Percentiles rank a stretch among this genome's conserved stretches.
Evolutionary conservation across 2,888 invertebrate species (phyloP).

Genomic region (Caenorhabditis plicata): DNA sequence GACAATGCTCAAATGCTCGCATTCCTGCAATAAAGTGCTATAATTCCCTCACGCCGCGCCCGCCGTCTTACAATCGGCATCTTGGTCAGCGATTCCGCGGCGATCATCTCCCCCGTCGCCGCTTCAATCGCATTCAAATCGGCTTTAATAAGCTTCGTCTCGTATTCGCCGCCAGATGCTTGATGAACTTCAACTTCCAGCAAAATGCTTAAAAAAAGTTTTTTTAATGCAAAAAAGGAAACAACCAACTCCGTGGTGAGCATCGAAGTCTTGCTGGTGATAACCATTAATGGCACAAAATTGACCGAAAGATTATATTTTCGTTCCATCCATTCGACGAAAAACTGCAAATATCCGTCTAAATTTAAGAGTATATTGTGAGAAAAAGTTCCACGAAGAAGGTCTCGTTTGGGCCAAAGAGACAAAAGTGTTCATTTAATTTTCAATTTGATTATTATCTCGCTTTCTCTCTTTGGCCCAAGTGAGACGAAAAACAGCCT

Average conservation of each 20-base stretch:
- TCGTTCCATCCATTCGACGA: conserved; percentile 52
- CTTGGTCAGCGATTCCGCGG: conserved; percentile 11
- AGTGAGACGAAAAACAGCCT: background rate
- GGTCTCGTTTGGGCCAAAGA: background rate
- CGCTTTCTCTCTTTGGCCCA: background rate
- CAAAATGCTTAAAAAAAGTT: conserved; percentile 36
- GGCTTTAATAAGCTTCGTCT: conserved; percentile 24
- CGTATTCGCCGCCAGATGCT: conserved; percentile 33
- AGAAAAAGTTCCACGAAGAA: background rate
- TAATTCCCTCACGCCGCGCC: conserved; percentile 3
- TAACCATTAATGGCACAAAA: conserved; percentile 48
- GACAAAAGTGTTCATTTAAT: background rate
- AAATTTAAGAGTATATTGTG: no score
- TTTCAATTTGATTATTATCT: no score
- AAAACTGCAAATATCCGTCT: conserved; percentile 46
- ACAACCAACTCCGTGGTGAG: conserved; percentile 42
- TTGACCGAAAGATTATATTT: conserved; percentile 38
- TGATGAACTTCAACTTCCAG: conserved; percentile 55
- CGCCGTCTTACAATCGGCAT: conserved; percentile 17
- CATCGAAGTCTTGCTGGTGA: conserved; percentile 47
- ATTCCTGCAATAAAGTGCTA: conserved; percentile 1
- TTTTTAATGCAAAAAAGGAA: background rate
- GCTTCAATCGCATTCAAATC: conserved; percentile 2
- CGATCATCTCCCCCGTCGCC: background rate
- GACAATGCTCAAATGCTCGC: conserved; percentile 4